A percentile compares a stretch with the other conserved stretches of the same genome.
phyloP scores from a whole-genome alignment of 2,888 invertebrate genomes.

The Cyaniris semiargus region DNA sequence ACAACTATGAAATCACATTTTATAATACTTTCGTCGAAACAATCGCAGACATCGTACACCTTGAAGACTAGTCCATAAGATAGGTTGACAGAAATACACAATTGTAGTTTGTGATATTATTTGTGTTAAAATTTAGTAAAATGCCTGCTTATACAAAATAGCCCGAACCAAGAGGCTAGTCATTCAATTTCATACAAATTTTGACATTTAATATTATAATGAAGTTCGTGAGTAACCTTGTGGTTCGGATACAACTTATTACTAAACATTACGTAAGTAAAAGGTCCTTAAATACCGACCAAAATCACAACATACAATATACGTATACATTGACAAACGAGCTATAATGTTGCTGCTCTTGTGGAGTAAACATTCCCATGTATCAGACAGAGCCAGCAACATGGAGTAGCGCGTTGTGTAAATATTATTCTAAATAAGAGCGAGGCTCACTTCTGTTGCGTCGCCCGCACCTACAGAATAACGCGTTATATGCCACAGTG shows the following conservation, averaged over 20 bases:
- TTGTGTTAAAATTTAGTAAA: not conserved
- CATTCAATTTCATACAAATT: not conserved
- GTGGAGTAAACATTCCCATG: not conserved
- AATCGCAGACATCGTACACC: constrained; percentile 1
- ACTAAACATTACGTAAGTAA: not conserved
- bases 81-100: not conserved
- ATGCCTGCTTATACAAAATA: not conserved
- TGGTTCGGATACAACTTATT: not conserved
- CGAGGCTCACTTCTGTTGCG: not conserved
- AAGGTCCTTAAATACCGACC: not conserved
- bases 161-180: not conserved
- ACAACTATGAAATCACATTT: constrained; percentile 18
- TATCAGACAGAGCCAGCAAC: not conserved
- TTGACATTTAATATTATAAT: not conserved
- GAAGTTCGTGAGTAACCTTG: not conserved
- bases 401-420: not conserved
- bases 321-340: not conserved
- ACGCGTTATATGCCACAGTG: no score
- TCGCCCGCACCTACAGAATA: not conserved
- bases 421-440: not conserved
- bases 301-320: constrained; percentile 13
- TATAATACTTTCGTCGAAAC: constrained; percentile 21
- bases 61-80: not conserved
- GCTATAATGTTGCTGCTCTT: not conserved
- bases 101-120: not conserved